Base-by-base conservation (phyloP, 1,140 invertebrate genomes). In the Antheraea mylitta region DNA sequence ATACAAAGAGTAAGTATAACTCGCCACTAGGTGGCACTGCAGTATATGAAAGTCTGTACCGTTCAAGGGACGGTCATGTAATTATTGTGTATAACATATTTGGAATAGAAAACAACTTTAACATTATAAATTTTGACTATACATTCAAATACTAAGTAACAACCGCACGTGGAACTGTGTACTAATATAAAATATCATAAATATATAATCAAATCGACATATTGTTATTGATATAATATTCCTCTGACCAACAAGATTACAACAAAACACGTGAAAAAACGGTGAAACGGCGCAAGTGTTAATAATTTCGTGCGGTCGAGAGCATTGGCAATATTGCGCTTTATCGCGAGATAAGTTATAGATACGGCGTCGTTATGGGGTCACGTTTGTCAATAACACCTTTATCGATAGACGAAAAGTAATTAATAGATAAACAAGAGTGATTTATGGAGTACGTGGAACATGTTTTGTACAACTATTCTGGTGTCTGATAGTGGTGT, bases 311-410 rank as follows among this genome's bases (percentile, higher is more conserved):
- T 63, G 45, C 45, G 67, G 66, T 70, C 69, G 70, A 74, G 69
- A 45, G 59, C 68, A 60, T 9, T 66, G 60, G 71, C 72, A 80
- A 80, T 82, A 82, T 78, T 66, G 53, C 22, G 58, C 64, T 67
- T 79, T 79, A 81, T 80, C 76, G 72, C 19, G 48, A 22, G 66
- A 73, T 79, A 74, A 71, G 36, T 69, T 11, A 4, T 4, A 45
- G 62, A 67, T 73, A 73, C 64, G 66, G 60, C 64, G 67, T 72
- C 60, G 64, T 75, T 71, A 66, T 70, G 59, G 64, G 64, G 10
- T 37, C 59, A 65, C 58, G 58, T 71, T 63, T 22, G 66, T 45
- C 60, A 75, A 77, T 74, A 76, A 71, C 64, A 65, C 11, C 38
- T 66, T 71, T 76, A 73, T 73, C 64, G 48, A 64, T 22, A 65